Conservation (phyloP, 2,888 invertebrate genomes). For the Zhuqinia jingwanae region DNA sequence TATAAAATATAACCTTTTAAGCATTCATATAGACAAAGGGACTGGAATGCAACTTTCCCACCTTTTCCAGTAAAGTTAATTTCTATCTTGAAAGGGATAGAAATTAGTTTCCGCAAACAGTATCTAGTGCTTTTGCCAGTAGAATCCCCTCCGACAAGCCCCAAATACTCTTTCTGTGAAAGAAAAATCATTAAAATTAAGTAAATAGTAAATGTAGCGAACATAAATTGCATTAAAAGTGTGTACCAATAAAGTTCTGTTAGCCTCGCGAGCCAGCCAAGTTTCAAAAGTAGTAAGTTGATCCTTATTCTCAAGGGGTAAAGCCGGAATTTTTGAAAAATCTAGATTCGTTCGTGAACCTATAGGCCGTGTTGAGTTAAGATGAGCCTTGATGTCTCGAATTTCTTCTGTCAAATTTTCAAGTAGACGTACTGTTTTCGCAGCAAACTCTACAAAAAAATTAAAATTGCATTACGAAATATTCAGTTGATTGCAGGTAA, state of each 20-base stretch:
- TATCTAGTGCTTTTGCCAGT: neutral
- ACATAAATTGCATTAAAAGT: neutral
- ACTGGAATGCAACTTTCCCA: neutral
- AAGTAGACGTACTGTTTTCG: neutral
- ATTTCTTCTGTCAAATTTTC: neutral
- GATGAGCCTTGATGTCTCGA: neutral
- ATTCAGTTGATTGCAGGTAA: no score
- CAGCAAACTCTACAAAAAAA: neutral
- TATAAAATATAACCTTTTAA: neutral
- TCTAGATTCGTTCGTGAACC: neutral
- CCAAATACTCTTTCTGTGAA: constrained; percentile 10
- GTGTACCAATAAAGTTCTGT: neutral
- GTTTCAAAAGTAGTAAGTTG: neutral
- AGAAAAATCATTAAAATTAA: neutral
- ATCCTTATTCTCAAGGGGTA: neutral
- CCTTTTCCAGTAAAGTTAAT: constrained; percentile 29
- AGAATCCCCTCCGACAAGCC: neutral
- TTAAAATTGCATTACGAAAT: no score
- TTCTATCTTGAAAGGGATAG: neutral
- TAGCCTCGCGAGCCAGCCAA: neutral
- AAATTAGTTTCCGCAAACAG: neutral
- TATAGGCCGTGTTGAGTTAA: neutral
- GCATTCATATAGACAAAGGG: neutral
- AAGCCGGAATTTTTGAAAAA: neutral
- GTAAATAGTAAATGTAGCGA: neutral